phyloP scores from a whole-genome alignment of 2,113 vertebrate species.

The Pelecanoides urinatrix region DNA sequence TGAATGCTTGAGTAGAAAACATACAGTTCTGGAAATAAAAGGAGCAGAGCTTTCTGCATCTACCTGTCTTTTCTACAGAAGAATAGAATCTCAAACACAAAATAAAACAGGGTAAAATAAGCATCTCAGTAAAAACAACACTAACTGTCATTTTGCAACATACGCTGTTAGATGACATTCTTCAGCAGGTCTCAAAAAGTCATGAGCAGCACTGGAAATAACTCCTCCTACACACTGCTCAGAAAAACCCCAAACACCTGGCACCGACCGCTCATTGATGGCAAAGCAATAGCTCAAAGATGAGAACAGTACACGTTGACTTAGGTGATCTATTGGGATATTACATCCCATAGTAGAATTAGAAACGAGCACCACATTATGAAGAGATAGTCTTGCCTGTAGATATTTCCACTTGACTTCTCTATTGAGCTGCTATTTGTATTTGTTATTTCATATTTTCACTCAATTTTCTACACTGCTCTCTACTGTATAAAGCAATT shows the following conservation, averaged over 20 bases:
- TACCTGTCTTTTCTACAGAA: background rate
- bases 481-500: background rate
- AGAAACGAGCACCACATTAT: fast-evolving
- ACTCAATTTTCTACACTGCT: background rate
- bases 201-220: background rate
- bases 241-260: background rate
- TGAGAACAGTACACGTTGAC: background rate
- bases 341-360: background rate
- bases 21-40: background rate
- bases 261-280: background rate
- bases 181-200: background rate
- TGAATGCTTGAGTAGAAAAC: background rate
- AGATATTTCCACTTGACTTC: background rate
- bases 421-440: background rate
- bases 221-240: background rate
- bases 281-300: background rate
- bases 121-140: background rate
- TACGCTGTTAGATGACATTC: background rate
- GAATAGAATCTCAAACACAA: background rate
- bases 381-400: background rate
- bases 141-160: background rate
- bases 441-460: background rate
- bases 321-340: background rate
- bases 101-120: background rate
- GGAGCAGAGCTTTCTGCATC: background rate